phyloP scores from a whole-genome alignment of 2,888 invertebrate genomes.

The Thera britannica region DNA sequence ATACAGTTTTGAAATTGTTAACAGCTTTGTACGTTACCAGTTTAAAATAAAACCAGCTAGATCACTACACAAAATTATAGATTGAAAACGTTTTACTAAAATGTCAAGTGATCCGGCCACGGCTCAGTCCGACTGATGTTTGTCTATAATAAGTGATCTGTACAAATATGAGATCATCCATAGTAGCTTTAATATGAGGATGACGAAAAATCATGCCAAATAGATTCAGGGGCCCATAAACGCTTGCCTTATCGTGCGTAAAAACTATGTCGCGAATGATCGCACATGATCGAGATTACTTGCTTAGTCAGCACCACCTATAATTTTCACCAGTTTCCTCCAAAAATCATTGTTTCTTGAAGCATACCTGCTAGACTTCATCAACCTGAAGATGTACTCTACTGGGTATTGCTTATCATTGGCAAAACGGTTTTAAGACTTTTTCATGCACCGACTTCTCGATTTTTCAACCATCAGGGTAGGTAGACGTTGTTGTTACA shows the following conservation, averaged over 20 bases:
- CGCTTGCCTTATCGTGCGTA: constrained; percentile 23
- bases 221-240: background rate
- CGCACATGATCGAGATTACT: constrained; percentile 10
- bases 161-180: background rate
- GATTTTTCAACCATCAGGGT: too few relatives aligned
- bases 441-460: too few relatives aligned
- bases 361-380: too few relatives aligned
- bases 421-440: too few relatives aligned
- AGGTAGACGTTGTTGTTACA: too few relatives aligned
- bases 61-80: background rate
- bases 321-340: too few relatives aligned
- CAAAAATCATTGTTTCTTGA: too few relatives aligned
- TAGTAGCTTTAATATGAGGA: constrained; percentile 4
- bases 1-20: constrained; percentile 57
- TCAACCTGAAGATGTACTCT: too few relatives aligned
- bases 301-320: constrained; percentile 9
- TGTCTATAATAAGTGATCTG: background rate
- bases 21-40: constrained; percentile 44
- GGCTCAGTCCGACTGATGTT: background rate
- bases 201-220: constrained; percentile 9
- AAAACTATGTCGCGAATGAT: constrained; percentile 21
- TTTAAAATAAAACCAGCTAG: background rate
- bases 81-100: background rate
- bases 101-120: background rate
- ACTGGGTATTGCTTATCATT: too few relatives aligned